A percentile compares a stretch with the other conserved stretches of the same genome.
Conservation (phyloP, 2,888 invertebrate species). For the Frankliniella fusca region DNA sequence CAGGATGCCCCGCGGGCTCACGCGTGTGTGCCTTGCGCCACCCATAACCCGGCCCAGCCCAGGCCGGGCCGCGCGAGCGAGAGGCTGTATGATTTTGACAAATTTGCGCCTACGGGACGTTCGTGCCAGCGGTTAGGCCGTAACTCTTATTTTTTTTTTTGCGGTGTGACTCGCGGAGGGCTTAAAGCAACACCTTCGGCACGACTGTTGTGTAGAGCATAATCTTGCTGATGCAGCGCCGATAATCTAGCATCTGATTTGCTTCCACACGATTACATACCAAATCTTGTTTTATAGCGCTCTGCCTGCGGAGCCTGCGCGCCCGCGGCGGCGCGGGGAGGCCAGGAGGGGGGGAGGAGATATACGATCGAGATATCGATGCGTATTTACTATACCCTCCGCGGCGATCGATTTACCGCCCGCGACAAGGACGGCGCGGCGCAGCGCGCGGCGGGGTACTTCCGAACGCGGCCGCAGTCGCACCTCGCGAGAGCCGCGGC, state of each 20-base stretch:
- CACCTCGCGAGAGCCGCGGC: background rate
- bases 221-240: too few relatives aligned
- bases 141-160: too few relatives aligned
- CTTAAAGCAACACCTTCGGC: too few relatives aligned
- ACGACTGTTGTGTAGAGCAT: too few relatives aligned
- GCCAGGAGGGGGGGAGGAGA: background rate
- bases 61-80: background rate
- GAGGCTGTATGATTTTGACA: background rate
- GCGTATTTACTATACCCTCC: background rate
- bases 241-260: too few relatives aligned
- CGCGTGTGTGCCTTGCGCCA: background rate
- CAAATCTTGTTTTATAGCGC: conserved; percentile 15
- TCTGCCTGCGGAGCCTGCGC: background rate
- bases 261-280: background rate
- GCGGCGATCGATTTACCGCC: background rate
- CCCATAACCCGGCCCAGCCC: background rate
- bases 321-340: background rate
- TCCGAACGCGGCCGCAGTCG: background rate
- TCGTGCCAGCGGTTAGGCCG: background rate
- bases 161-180: too few relatives aligned
- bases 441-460: background rate
- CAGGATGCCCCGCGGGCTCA: too few relatives aligned
- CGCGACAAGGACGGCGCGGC: background rate
- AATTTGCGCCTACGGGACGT: background rate
- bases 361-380: conserved; percentile 24